Evolutionary conservation across 2,888 invertebrate genomes (phyloP).

Genomic region (Eupithecia insigniata): DNA sequence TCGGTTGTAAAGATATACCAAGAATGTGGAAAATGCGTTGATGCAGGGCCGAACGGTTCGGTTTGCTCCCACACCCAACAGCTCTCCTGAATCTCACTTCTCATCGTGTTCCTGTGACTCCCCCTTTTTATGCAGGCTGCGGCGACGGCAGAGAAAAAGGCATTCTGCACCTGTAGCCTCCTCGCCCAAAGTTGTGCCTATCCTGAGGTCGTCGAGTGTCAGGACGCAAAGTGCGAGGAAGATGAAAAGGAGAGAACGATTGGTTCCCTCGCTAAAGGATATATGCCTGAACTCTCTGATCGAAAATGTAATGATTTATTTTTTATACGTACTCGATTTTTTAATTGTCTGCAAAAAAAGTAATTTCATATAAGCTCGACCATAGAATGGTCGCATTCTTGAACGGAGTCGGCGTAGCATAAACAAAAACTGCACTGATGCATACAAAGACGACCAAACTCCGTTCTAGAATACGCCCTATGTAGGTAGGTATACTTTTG

Average conservation of each 20-base stretch:
- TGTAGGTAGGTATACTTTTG: background rate
- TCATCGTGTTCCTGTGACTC: conserved; percentile 43
- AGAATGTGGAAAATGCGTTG: conserved; percentile 34
- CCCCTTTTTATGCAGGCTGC: conserved; percentile 47
- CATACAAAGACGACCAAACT: background rate
- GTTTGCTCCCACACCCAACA: conserved; percentile 71
- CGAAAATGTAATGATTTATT: conserved; percentile 73
- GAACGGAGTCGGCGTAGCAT: background rate
- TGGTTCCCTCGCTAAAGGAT: conserved; percentile 76
- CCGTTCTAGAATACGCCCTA: background rate
- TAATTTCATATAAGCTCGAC: background rate
- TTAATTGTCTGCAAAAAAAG: background rate
- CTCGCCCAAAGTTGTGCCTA: conserved; percentile 34
- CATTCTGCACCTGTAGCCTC: conserved; percentile 35
- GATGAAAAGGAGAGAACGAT: conserved; percentile 65
- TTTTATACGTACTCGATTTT: background rate
- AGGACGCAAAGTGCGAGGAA: conserved; percentile 48
- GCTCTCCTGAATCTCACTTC: conserved; percentile 52
- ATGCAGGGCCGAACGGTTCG: conserved; percentile 63
- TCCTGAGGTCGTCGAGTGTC: conserved; percentile 43
- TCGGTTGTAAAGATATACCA: conserved; percentile 34
- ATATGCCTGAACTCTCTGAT: conserved; percentile 84
- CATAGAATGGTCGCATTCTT: background rate
- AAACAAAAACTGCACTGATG: background rate
- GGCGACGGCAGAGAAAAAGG: conserved; percentile 51